Conservation (phyloP, 2,888 invertebrate species). For the Notocelia uddmanniana region DNA sequence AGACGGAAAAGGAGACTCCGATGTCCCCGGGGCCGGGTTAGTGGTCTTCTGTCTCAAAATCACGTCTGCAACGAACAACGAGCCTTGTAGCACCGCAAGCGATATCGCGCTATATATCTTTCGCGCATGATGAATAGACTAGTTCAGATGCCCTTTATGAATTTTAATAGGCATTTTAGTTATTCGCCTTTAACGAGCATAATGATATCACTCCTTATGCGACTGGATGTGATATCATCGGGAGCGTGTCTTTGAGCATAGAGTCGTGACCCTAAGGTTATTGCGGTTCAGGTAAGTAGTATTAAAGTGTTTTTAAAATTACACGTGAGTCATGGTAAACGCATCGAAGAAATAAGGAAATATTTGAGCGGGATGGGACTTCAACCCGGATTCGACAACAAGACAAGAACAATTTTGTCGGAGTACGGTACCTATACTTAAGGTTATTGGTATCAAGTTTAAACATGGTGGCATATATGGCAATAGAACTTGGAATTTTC, state of each 20-base stretch:
- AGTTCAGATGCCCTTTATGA: constrained; percentile 27
- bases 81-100: not conserved
- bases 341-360: not conserved
- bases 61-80: no score
- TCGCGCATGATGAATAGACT: not conserved
- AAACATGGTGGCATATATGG: no score
- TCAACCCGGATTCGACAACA: constrained; percentile 5
- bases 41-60: no score
- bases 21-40: no score
- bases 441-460: no score
- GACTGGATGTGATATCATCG: constrained; percentile 32
- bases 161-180: constrained; percentile 43
- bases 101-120: not conserved
- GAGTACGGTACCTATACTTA: not conserved
- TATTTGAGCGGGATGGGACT: not conserved
- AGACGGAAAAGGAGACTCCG: no score
- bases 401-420: not conserved
- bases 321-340: constrained; percentile 21
- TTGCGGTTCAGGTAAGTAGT: constrained; percentile 11
- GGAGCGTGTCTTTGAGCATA: constrained; percentile 19
- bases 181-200: constrained; percentile 28
- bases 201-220: constrained; percentile 41
- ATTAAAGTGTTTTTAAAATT: constrained; percentile 16
- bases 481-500: no score
- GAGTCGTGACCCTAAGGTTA: constrained; percentile 33